phyloP scores from a whole-genome alignment of 2,888 invertebrate species.

The Coecobrya sp. region DNA sequence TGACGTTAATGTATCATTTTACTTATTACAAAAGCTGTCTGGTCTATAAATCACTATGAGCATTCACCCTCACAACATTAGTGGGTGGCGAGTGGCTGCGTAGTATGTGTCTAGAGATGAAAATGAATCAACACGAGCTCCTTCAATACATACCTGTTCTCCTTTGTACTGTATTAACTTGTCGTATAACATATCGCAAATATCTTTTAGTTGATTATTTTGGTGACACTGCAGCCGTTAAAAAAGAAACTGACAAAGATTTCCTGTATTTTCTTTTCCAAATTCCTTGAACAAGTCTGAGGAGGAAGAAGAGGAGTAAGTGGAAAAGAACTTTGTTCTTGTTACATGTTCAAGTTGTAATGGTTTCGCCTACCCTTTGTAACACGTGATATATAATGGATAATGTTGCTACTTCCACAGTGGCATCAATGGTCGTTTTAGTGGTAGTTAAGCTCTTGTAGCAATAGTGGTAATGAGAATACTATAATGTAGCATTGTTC shows the following conservation, averaged over 20 bases:
- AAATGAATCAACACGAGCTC: background rate
- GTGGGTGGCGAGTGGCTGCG: no score
- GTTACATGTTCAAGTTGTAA: slow-evolving; percentile 18
- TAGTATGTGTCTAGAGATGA: no score
- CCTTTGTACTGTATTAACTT: background rate
- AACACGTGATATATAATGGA: background rate
- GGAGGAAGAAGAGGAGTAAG: background rate
- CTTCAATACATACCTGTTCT: background rate
- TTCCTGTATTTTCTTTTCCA: background rate
- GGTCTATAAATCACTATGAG: no score
- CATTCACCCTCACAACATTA: no score
- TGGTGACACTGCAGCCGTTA: background rate
- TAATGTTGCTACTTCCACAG: background rate
- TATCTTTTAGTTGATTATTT: slow-evolving; percentile 35
- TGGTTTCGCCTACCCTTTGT: background rate
- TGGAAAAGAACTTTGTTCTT: slow-evolving; percentile 12
- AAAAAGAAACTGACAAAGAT: slow-evolving; percentile 39
- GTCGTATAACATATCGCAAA: background rate
- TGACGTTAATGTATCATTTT: no score
- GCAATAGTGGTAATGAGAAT: slow-evolving; percentile 81
- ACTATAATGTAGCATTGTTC: slow-evolving; percentile 70
- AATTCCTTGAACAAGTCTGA: slow-evolving; percentile 4
- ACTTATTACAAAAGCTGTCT: no score
- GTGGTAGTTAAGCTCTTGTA: slow-evolving; percentile 27
- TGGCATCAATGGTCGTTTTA: slow-evolving; percentile 34